Conservation (phyloP, 2,888 invertebrate genomes). For the Serripes groenlandicus region DNA sequence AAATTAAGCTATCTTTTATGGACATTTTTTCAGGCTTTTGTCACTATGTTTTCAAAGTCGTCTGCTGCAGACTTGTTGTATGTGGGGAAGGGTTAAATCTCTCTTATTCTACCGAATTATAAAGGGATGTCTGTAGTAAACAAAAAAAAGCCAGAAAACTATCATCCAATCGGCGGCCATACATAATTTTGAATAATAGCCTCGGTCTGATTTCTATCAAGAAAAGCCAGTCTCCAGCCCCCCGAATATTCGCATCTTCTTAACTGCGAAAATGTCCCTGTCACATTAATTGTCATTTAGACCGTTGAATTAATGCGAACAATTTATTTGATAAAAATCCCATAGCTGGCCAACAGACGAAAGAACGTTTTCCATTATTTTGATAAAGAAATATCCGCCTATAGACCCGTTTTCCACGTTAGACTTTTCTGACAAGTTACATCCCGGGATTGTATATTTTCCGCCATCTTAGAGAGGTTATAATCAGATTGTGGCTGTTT, state of each 20-base stretch:
- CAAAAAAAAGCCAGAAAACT: conserved; percentile 13
- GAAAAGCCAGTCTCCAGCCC: conserved; percentile 38
- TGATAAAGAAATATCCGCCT: conserved; percentile 65
- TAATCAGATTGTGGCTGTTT: conserved; percentile 57
- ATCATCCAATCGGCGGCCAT: conserved; percentile 24
- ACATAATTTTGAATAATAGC: conserved; percentile 65
- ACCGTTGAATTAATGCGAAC: conserved; percentile 62
- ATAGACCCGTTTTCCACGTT: conserved; percentile 57
- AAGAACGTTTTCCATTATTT: conserved; percentile 66
- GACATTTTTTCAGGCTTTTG: no score
- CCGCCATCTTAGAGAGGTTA: conserved; percentile 43
- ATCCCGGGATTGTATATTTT: conserved; percentile 44
- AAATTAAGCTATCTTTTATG: no score
- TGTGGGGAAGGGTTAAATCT: no score
- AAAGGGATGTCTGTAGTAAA: no score
- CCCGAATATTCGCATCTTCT: conserved; percentile 37
- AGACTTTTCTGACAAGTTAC: conserved; percentile 47
- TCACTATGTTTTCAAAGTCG: no score
- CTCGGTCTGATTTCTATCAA: conserved; percentile 58
- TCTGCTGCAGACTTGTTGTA: no score
- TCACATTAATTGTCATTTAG: conserved; percentile 62
- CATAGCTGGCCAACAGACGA: conserved; percentile 42
- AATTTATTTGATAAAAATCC: conserved; percentile 62
- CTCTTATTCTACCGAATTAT: no score
- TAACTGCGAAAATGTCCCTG: conserved; percentile 23